phyloP scores from a whole-genome alignment of 2,113 vertebrate genomes.

The Procapra przewalskii region DNA sequence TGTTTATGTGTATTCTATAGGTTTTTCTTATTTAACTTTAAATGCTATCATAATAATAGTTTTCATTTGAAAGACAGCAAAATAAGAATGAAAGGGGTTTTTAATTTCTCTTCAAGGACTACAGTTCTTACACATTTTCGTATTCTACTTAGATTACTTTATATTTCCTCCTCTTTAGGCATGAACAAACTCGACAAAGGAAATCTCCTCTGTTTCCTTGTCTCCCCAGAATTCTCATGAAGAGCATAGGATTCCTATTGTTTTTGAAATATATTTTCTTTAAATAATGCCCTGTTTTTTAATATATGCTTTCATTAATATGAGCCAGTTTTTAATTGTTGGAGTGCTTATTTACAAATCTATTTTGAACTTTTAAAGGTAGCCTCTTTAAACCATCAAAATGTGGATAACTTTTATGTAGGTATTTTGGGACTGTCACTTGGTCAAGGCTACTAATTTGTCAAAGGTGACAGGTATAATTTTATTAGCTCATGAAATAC shows the following conservation, averaged over 20 bases:
- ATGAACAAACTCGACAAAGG: constrained; percentile 39
- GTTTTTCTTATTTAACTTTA: constrained; percentile 11
- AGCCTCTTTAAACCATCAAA: constrained; percentile 39
- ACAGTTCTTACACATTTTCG: background rate
- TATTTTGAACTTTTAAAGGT: constrained; percentile 44
- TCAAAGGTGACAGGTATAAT: constrained; percentile 72
- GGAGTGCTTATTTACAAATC: background rate
- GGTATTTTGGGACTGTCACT: constrained; percentile 57
- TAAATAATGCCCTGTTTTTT: constrained; percentile 7
- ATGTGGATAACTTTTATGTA: constrained; percentile 48
- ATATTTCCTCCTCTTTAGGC: background rate
- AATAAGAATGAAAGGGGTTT: background rate
- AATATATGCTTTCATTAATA: background rate
- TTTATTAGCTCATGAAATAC: constrained; percentile 73
- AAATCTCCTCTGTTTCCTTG: background rate
- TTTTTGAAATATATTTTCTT: background rate
- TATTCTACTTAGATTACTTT: background rate
- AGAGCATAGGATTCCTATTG: background rate
- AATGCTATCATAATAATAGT: background rate
- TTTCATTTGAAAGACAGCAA: constrained; percentile 14
- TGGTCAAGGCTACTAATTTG: constrained; percentile 73
- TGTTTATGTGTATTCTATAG: background rate
- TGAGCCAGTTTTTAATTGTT: constrained; percentile 11
- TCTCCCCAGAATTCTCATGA: background rate
- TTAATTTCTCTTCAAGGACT: background rate